These are phyloP conservation scores for Lonchura striata DNA, from an alignment of 2,113 vertebrate genomes.

Conservation along the genomic window DNA sequence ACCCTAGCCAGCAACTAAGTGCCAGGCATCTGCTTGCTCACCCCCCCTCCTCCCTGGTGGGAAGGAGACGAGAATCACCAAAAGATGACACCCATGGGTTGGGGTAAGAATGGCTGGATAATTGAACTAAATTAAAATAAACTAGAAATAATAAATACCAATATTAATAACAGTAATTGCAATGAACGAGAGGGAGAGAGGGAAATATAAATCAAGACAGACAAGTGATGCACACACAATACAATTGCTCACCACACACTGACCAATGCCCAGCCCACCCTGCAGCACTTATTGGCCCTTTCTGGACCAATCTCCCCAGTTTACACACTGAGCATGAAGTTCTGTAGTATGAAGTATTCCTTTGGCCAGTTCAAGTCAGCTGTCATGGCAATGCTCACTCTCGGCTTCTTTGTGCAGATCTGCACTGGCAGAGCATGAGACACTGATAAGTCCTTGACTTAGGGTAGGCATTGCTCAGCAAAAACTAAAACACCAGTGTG, in stretches of 20 bases:
- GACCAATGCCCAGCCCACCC: neutral
- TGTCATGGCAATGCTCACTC: neutral
- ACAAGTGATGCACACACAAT: neutral
- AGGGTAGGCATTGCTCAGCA: neutral
- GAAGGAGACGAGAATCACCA: neutral
- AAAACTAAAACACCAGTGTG: neutral
- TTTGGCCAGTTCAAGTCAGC: neutral
- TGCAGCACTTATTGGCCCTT: neutral
- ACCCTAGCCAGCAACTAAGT: neutral
- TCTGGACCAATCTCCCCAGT: neutral
- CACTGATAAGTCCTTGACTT: neutral
- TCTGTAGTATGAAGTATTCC: neutral
- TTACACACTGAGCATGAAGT: neutral
- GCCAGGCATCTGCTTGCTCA: neutral
- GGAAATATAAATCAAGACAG: neutral
- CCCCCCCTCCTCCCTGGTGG: neutral
- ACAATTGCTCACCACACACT: neutral
- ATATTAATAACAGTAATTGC: neutral
- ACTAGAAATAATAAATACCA: neutral
- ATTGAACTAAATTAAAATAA: neutral
- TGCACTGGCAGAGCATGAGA: neutral
- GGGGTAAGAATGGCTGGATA: neutral
- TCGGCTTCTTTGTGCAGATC: neutral
- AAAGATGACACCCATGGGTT: neutral
- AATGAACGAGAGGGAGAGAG: neutral